These are phyloP conservation scores for Drosophila simulans DNA, from an alignment of 1,140 invertebrate species.

Conservation along the genomic window DNA sequence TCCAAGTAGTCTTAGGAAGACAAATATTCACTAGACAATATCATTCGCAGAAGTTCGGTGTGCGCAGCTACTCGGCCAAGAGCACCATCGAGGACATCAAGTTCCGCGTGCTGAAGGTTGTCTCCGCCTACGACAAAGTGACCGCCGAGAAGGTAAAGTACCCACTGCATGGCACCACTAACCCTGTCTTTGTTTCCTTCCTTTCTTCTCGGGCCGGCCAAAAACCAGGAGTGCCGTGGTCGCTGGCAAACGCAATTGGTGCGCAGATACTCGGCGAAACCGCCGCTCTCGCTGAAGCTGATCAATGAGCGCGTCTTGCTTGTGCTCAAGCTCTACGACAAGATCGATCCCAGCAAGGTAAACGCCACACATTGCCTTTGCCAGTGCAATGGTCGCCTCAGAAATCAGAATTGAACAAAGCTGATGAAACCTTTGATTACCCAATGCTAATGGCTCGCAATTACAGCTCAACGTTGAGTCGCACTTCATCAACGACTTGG, in stretches of 20 bases:
- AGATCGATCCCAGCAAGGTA: constrained; percentile 97
- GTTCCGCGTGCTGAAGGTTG: constrained; percentile 91
- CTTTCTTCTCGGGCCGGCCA: constrained; percentile 52
- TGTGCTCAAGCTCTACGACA: constrained; percentile 98
- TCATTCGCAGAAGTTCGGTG: constrained; percentile 46
- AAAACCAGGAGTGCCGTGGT: constrained; percentile 65
- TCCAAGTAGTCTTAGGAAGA: too few species aligned
- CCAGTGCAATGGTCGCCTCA: constrained; percentile 53
- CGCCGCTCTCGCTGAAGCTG: constrained; percentile 91
- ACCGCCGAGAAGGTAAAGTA: constrained; percentile 90
- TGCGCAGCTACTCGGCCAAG: constrained; percentile 72
- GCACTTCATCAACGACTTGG: constrained; percentile 98
- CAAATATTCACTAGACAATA: too few species aligned
- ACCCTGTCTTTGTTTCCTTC: constrained; percentile 71
- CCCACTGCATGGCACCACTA: constrained; percentile 72
- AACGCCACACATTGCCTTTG: constrained; percentile 73
- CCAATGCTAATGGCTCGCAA: constrained; percentile 2
- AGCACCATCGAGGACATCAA: constrained; percentile 87
- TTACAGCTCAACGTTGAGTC: constrained; percentile 93
- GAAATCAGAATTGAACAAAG: constrained; percentile 51
- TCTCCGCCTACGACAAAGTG: constrained; percentile 92
- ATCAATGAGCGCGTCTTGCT: constrained; percentile 95
- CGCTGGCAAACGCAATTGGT: constrained; percentile 81
- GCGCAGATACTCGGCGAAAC: constrained; percentile 88
- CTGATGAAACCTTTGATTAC: neutral